Conservation (phyloP, 2,113 vertebrate genomes). For the Tachuris rubrigastra region DNA sequence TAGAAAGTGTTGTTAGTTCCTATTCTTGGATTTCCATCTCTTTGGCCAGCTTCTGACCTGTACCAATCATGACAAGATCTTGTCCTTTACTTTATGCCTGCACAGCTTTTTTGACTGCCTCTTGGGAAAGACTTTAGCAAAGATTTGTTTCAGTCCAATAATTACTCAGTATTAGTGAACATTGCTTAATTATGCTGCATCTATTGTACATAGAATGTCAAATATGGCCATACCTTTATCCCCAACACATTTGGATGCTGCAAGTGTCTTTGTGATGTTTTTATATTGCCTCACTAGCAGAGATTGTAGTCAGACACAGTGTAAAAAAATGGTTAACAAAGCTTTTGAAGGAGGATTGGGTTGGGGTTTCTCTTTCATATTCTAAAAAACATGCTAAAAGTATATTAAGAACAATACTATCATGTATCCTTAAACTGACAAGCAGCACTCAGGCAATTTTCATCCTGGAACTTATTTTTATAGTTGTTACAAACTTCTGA, state of each 20-base stretch:
- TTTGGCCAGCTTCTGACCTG: not conserved
- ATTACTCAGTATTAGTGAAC: not conserved
- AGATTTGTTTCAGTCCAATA: not conserved
- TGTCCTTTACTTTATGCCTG: not conserved
- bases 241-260: not conserved
- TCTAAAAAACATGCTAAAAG: not conserved
- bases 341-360: not conserved
- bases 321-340: not conserved
- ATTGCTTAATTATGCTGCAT: not conserved
- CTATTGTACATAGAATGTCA: not conserved
- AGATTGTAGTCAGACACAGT: not conserved
- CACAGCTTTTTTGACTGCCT: not conserved
- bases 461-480: not conserved
- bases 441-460: not conserved
- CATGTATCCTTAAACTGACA: not conserved
- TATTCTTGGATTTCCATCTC: not conserved
- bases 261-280: not conserved
- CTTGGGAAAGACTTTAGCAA: not conserved
- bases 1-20: not conserved
- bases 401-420: not conserved
- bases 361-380: not conserved
- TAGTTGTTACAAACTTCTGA: not conserved
- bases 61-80: not conserved
- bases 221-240: not conserved
- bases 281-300: not conserved